Conservation (phyloP, 2,113 vertebrate genomes). For the Galemys pyrenaicus region DNA sequence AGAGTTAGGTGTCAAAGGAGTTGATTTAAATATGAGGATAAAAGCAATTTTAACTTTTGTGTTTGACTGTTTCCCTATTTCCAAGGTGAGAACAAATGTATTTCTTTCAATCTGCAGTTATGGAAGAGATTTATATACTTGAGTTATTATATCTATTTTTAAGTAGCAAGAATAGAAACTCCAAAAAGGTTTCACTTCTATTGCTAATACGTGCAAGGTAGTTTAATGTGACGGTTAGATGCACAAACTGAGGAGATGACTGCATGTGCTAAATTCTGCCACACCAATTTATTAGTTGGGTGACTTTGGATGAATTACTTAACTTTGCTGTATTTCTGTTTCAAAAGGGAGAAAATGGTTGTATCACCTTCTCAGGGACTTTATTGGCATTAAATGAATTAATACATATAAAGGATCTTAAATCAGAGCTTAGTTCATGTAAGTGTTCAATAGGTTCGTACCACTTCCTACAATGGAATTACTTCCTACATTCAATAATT, state of each 20-base stretch:
- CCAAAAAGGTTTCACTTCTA: slow-evolving; percentile 20
- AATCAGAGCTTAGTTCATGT: not conserved
- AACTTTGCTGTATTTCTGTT: not conserved
- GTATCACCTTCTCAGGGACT: not conserved
- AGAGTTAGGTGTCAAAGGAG: slow-evolving; percentile 18
- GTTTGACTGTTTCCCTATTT: slow-evolving; percentile 34
- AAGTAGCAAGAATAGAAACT: slow-evolving; percentile 54
- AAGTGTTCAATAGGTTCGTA: not conserved
- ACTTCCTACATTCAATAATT: not conserved
- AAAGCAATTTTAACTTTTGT: slow-evolving; percentile 42
- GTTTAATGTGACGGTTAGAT: not conserved
- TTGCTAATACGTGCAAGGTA: not conserved
- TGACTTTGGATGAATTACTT: not conserved
- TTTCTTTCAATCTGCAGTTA: slow-evolving; percentile 30
- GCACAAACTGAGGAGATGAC: not conserved
- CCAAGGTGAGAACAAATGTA: slow-evolving; percentile 12
- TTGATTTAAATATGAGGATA: slow-evolving; percentile 37
- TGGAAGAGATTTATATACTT: not conserved
- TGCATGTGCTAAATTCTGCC: not conserved
- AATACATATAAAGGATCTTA: not conserved
- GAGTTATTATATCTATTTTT: slow-evolving; percentile 25
- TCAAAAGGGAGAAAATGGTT: not conserved
- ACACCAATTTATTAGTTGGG: not conserved
- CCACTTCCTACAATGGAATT: not conserved
- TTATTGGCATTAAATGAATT: slow-evolving; percentile 24